Base-by-base conservation (phyloP, 2,113 vertebrate genomes). In the Grammomys dolichurus region DNA sequence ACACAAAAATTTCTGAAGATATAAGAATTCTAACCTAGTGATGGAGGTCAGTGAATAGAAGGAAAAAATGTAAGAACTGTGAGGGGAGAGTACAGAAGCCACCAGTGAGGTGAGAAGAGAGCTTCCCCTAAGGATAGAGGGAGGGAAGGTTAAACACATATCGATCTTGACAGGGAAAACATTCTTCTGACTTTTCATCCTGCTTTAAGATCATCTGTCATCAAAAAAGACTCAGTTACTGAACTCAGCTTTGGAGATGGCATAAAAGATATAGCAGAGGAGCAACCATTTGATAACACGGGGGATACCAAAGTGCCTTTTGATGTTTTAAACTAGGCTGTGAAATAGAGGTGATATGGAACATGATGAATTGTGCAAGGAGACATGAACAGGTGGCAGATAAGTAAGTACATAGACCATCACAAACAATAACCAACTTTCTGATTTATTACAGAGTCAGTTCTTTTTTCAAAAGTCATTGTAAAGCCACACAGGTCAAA, bases 151-250 rank as follows among this genome's bases (percentile, higher is more conserved):
- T 98, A 98, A 98, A 98, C 85, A 81, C 31, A 0, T 98, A 98
- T 98, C 98, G 98, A 98, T 99, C 97, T 96, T 94, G 93, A 98
- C 95, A 95, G 95, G 93, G 91, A 95, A 98, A 98, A 98, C 97
- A 98, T 97, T 97, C 87, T 97, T 0, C 0, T 51, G 0, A 22
- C 92, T 97, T 98, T 97, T 98, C 90, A 97, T 98, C 91, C 96
- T 96, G 89, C 92, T 98, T 98, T 98, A 97, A 98, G 96, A 98
- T 98, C 98, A 97, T 97, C 98, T 97, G 94, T 95, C 96, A 98
- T 98, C 97, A 98, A 97, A 98, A 98, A 97, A 97, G 94, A 54
- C 96, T 98, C 93, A 97, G 96, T 98, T 98, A 97, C 97, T 92
- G 97, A 98, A 95, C 88, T 97, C 76, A 96, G 97, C 97, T 98